phyloP scores from a whole-genome alignment of 1,140 invertebrate species.

The Chrysopa pallens region DNA sequence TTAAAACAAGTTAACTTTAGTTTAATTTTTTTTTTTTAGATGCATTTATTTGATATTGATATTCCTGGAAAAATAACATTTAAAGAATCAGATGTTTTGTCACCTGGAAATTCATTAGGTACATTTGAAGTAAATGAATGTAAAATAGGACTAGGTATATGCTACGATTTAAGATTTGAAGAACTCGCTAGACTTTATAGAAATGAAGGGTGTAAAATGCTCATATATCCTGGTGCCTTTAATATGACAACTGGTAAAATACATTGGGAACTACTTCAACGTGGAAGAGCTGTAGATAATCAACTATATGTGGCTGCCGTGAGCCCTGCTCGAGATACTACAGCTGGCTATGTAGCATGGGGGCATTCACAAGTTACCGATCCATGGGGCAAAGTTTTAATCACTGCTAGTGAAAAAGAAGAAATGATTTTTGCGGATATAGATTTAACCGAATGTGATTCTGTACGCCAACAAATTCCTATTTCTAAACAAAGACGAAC shows the following conservation, averaged over 20 bases:
- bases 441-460: conserved; percentile 51
- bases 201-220: conserved; percentile 56
- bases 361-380: conserved; percentile 72
- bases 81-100: conserved; percentile 74
- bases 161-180: conserved; percentile 85
- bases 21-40: conserved; percentile 24
- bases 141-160: conserved; percentile 84
- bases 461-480: conserved; percentile 67
- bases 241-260: conserved; percentile 89
- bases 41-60: conserved; percentile 93
- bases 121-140: conserved; percentile 55
- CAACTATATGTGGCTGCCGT: conserved; percentile 59
- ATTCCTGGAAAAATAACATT: conserved; percentile 86
- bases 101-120: conserved; percentile 54
- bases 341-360: conserved; percentile 67
- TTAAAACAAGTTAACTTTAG: background rate
- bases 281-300: conserved; percentile 71
- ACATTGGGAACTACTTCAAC: conserved; percentile 76
- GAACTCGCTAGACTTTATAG: conserved; percentile 75
- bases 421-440: conserved; percentile 58
- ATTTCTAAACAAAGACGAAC: conserved; percentile 52
- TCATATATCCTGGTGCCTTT: conserved; percentile 87
- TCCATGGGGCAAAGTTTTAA: conserved; percentile 73
- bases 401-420: conserved; percentile 48
- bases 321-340: conserved; percentile 56